Percentiles rank a stretch among this genome's conserved stretches.
Evolutionary conservation across 2,113 vertebrate genomes (phyloP).

Genomic region (Caracal caracal): DNA sequence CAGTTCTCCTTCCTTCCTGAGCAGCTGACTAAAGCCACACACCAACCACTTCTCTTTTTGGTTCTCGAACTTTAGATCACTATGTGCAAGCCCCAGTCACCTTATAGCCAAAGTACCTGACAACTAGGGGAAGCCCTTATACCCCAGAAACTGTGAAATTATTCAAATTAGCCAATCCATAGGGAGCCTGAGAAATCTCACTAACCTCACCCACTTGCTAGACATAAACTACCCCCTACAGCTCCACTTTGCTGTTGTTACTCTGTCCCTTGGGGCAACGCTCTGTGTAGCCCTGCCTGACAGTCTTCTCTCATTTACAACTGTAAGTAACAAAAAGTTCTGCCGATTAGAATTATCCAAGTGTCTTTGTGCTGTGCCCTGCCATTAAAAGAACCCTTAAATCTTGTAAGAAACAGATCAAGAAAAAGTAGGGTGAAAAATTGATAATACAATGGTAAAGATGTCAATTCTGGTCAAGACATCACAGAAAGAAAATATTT

Average conservation of each 20-base stretch:
- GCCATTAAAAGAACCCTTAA: neutral
- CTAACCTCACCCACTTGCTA: neutral
- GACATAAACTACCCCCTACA: neutral
- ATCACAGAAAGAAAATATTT: neutral
- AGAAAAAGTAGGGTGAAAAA: neutral
- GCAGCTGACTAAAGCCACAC: neutral
- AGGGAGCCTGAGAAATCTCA: neutral
- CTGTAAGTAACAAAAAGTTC: neutral
- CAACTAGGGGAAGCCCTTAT: neutral
- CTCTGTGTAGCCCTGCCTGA: neutral
- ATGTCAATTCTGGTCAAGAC: neutral
- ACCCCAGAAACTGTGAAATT: neutral
- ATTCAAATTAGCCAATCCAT: neutral
- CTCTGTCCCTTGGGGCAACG: neutral
- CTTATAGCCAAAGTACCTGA: neutral
- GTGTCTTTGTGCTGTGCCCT: neutral
- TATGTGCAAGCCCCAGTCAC: neutral
- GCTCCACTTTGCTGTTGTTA: neutral
- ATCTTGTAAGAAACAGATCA: neutral
- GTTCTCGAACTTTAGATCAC: neutral
- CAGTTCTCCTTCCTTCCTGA: neutral
- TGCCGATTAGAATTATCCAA: neutral
- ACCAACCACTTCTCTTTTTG: neutral
- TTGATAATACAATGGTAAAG: neutral
- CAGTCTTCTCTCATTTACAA: neutral